Base-by-base conservation (phyloP, 2,888 invertebrate genomes). In the Pterostichus madidus region DNA sequence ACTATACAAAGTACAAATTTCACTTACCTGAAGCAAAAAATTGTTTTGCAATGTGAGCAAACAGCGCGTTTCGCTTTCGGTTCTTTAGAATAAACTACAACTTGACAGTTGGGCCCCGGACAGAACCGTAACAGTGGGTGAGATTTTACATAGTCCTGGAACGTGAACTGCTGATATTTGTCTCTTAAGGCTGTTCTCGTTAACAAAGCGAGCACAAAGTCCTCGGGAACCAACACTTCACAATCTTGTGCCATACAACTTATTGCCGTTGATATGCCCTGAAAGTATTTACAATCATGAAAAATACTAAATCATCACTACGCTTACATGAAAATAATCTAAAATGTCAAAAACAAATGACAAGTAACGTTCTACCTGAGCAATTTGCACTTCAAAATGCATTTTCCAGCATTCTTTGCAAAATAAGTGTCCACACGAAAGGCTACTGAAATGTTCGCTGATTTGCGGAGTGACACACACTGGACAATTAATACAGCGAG, bases 211-310 rank as follows among this genome's bases (percentile, higher is more conserved):
- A 98, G 91, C 15, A 98, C 97, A 92, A 99, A 97, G 90, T 98
- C 98, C 91, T 99, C 99, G 6, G 98, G 97, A n/a, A 96, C 97
- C 86, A 98, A 92, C 53, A 99, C 95, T 89, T 96, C 95, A 91
- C 99, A 99, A 85, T 96, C 96, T 87, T 95, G 95, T 68, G 97
- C 97, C 99, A 99, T 99, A 91, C 99, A 99, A 88, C 97, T 96
- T 87, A 99, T 98, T 86, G 96, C 97, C 91, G 94, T 93, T 84
- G 93, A 93, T 85, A 94, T 94, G 87, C 94, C 94, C 94, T 89
- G 83, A 87, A 64, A 13, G 11, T 5, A 49, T 1, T 49, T 24
- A 3, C 24, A 24, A n/a, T 5, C 13, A 87, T 35, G n/a, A 24
- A 24, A 24, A 39, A 80, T 31, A 56, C 52, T 39, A 78, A 44